A percentile compares a stretch with the other conserved stretches of the same genome.
These are phyloP conservation scores for Isaurus tuberculatus DNA, from an alignment of 92 coral and sea anemone species.

Conservation along the genomic window DNA sequence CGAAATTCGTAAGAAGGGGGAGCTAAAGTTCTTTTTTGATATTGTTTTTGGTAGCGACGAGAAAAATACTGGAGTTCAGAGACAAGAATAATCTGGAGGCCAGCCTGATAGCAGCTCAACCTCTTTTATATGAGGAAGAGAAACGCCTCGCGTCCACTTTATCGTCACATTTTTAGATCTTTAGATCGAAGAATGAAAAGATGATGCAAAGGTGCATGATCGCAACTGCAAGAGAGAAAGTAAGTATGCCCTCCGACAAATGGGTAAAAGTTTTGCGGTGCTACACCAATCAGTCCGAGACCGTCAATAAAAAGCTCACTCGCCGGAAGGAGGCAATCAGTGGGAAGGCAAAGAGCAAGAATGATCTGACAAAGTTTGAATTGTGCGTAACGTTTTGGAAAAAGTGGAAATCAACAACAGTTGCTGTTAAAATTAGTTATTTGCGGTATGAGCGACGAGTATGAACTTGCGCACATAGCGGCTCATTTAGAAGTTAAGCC, in stretches of 20 bases:
- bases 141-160: conserved; percentile 12
- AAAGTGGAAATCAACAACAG: conserved; percentile 54
- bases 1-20: conserved; percentile 48
- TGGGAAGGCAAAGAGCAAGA: conserved; percentile 43
- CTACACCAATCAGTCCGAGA: conserved; percentile 61
- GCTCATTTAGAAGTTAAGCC: conserved; percentile 41
- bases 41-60: conserved; percentile 50
- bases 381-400: conserved; percentile 58
- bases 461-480: conserved; percentile 56
- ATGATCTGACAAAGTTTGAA: conserved; percentile 49
- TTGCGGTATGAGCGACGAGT: conserved; percentile 61
- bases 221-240: conserved; percentile 47
- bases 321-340: conserved; percentile 64
- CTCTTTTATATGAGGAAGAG: conserved; percentile 41
- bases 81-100: conserved; percentile 38
- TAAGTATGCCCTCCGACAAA: conserved; percentile 58
- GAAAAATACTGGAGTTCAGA: conserved; percentile 43
- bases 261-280: conserved; percentile 28
- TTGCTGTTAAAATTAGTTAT: conserved; percentile 42
- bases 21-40: conserved; percentile 56
- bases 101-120: conserved; percentile 43
- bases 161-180: conserved; percentile 51
- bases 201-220: conserved; percentile 64
- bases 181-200: conserved; percentile 1
- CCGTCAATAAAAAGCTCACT: conserved; percentile 63